Evolutionary conservation across 2,113 vertebrate species (phyloP), one percentile per base, ranked within the genome.

Genomic region (Chaetops frenatus): DNA sequence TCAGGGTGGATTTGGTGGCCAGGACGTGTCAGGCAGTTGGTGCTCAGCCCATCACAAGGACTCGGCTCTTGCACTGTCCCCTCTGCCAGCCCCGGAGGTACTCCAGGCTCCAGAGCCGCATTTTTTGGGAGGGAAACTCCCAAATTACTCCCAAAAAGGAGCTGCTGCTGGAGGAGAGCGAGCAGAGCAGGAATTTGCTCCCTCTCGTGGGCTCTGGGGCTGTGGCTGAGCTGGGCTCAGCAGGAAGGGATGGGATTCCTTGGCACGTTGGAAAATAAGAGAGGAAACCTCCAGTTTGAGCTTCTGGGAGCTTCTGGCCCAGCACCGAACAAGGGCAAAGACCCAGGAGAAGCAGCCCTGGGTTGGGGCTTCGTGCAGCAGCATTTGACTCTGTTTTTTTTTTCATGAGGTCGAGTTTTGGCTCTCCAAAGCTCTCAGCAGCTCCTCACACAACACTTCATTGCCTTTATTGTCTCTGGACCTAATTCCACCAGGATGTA

Each of bases 91-190:
- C 42, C 31, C 29, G 1, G 10, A 1, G 2, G 22, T 27, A 9
- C 27, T 33, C 29, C 1, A 3, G 28, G 54, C 10, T 42, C 18
- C 77, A 16, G 58, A 35, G 45, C 12, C 3, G 29, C 1, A 0
- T 2, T 15, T 3, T 3, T 2, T 2, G 33, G 28, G 3, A 5
- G 6, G 10, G 1, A 3, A 71, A 10, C 2, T 24, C 4, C 0
- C 0, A 4, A 7, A 7, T 28, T 28, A 8, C 51, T 27, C 36
- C 86, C 44, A 10, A 25, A 51, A 9, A 9, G 20, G 11, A 62
- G 48, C 54, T 5, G 60, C 45, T 42, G 83, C 42, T 16, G 58
- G 36, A 53, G 5, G 7, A 42, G 50, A n/a, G 7, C 20, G 27
- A 4, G n/a, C 62, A 5, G 51, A 73, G 47, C 15, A 33, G 73